phyloP scores from a whole-genome alignment of 2,888 invertebrate genomes.

The Eupeodes latifasciatus region DNA sequence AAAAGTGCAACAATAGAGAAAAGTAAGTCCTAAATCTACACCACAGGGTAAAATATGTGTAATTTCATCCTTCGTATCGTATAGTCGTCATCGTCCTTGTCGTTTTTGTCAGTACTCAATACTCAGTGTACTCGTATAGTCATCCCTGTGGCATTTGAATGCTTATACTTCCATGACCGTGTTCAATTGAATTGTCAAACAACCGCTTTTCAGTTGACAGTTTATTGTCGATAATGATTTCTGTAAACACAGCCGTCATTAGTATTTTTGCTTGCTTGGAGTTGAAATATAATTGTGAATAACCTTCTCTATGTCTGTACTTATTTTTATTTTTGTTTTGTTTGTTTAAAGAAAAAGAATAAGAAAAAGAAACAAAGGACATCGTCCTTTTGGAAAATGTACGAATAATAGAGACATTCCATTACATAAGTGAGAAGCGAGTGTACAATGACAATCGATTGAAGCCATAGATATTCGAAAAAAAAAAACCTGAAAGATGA shows the following conservation, averaged over 20 bases:
- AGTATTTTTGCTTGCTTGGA: conserved; percentile 33
- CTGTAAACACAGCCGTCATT: conserved; percentile 82
- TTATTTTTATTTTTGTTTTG: conserved; percentile 19
- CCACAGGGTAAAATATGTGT: conserved; percentile 47
- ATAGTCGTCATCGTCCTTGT: neutral
- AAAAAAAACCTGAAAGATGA: conserved; percentile 65
- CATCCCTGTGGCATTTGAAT: conserved; percentile 77
- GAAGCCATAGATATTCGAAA: conserved; percentile 59
- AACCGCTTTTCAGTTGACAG: conserved; percentile 77
- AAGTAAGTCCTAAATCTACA: neutral
- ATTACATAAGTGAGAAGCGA: conserved; percentile 63
- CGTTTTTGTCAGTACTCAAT: neutral
- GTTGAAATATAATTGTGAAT: conserved; percentile 20
- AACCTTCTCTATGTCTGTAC: conserved; percentile 38
- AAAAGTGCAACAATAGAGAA: conserved; percentile 73
- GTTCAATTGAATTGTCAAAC: conserved; percentile 81
- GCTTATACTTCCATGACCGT: conserved; percentile 78
- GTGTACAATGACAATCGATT: conserved; percentile 72
- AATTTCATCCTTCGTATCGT: conserved; percentile 45
- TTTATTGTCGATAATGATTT: conserved; percentile 79
- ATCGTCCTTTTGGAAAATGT: conserved; percentile 58
- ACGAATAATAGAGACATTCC: conserved; percentile 50
- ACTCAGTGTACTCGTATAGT: neutral
- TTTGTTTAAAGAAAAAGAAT: conserved; percentile 42
- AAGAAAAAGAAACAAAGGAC: conserved; percentile 64